Evolutionary conservation across 2,113 vertebrate genomes (phyloP), one percentile per base, ranked within the genome.

Genomic region (Sapajus apella): DNA sequence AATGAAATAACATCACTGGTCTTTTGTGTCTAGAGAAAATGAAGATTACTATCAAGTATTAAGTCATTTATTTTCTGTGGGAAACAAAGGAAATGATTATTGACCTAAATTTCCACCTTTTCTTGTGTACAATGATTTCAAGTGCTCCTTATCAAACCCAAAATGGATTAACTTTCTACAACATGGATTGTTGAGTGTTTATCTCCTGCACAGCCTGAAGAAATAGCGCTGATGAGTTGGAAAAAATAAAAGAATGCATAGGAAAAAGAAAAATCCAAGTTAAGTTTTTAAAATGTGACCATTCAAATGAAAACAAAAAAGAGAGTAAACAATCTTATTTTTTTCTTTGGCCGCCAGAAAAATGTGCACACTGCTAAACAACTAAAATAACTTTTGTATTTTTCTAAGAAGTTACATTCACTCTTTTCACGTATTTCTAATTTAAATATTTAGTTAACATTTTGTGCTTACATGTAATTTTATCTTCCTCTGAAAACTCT

Each of bases 41-140:
- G n/a, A 97, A 97, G 92, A 97, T 50, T 89, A 56, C 73, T 93
- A 96, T 79, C 88, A 96, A 97, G 81, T 90, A 47, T 47, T 90
- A 97, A 97, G 86, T 66, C 50, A 90, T 81, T 2, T 92, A 79
- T 76, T 5, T 96, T 13, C 90, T 92, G 66, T 80, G 73, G 30
- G 86, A 76, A 81, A 61, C 58, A 95, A 97, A 96, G 94, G 91
- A 83, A 21, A 45, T 92, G 93, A 52, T 87, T 94, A 94, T 0
- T 97, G 77, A 97, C 82, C 86, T 95, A 89, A 37, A 95, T 10
- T 76, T n/a, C 40, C 6, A 8, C 47, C 95, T 96, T 94, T 97
- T 76, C 75, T 96, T 87, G 66, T 96, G 76, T 75, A 91, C 8
- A 77, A 79, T 95, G 23, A 56, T 94, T 23, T 94, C 64, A 97